These are phyloP conservation scores for Protosalanx chinensis DNA, from an alignment of 2,797 vertebrate genomes.

Conservation along the genomic window DNA sequence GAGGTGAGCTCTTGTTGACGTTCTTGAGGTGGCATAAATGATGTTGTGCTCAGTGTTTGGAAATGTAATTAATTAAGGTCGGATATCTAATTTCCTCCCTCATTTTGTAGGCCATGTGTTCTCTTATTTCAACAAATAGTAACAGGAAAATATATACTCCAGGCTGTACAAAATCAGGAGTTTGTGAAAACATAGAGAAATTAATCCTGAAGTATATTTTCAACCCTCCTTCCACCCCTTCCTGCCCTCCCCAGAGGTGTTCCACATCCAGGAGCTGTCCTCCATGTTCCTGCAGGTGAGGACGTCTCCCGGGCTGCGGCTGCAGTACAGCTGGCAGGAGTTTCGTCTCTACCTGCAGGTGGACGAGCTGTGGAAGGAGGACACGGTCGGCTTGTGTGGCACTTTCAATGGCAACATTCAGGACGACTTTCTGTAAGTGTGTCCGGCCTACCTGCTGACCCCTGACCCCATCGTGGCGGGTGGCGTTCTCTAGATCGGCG, in stretches of 20 bases:
- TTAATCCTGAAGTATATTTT: too few relatives aligned
- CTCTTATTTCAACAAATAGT: neutral
- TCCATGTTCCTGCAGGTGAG: constrained; percentile 89
- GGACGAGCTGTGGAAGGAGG: constrained; percentile 83
- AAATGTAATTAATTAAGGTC: constrained; percentile 15
- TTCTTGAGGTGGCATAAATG: constrained; percentile 18
- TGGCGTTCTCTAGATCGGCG: neutral
- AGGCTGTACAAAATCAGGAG: too few relatives aligned
- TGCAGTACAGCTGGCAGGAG: constrained; percentile 86
- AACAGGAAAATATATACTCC: too few relatives aligned
- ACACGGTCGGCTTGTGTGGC: constrained; percentile 90
- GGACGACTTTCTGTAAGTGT: constrained; percentile 92
- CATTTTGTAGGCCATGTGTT: neutral
- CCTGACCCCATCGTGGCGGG: neutral
- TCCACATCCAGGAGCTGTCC: constrained; percentile 87
- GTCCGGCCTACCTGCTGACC: constrained; percentile 37
- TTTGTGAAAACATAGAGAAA: too few relatives aligned
- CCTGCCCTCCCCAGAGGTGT: constrained; percentile 71
- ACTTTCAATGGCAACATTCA: constrained; percentile 97
- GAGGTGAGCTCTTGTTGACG: neutral
- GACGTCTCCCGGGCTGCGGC: constrained; percentile 79
- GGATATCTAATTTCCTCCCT: constrained; percentile 29
- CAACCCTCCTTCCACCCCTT: neutral
- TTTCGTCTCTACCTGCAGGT: constrained; percentile 88
- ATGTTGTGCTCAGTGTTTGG: constrained; percentile 36